Evolutionary conservation across 2,888 invertebrate species (phyloP).

Genomic region (Agrotis clavis): DNA sequence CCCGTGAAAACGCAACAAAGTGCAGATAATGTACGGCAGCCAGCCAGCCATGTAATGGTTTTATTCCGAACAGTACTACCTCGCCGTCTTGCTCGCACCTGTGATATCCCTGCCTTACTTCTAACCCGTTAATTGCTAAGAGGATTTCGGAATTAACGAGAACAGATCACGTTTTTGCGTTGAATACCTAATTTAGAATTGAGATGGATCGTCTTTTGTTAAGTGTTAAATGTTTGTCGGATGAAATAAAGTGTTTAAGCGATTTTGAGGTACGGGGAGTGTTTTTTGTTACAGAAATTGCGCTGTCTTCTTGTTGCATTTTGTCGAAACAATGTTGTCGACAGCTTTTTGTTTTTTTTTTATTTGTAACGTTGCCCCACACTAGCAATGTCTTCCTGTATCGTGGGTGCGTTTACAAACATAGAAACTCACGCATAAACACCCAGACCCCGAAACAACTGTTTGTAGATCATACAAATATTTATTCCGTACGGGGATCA

Average conservation of each 20-base stretch:
- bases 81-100: constrained; percentile 60
- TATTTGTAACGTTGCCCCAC: too few relatives aligned
- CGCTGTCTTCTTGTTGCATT: not conserved
- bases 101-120: constrained; percentile 55
- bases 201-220: constrained; percentile 57
- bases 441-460: too few relatives aligned
- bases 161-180: constrained; percentile 56
- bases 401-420: too few relatives aligned
- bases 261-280: constrained; percentile 4
- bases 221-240: constrained; percentile 38
- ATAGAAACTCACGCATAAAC: too few relatives aligned
- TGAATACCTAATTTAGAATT: constrained; percentile 57
- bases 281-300: not conserved
- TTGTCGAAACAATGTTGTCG: not conserved
- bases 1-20: constrained; percentile 41
- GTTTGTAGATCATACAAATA: too few relatives aligned
- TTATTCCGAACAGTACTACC: constrained; percentile 51
- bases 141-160: constrained; percentile 64
- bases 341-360: too few relatives aligned
- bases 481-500: too few relatives aligned
- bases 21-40: constrained; percentile 35
- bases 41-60: constrained; percentile 61
- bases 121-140: constrained; percentile 65
- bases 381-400: too few relatives aligned
- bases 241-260: constrained; percentile 18